These are phyloP conservation scores for Hetaerina americana DNA, from an alignment of 1,140 invertebrate genomes.

Conservation along the genomic window DNA sequence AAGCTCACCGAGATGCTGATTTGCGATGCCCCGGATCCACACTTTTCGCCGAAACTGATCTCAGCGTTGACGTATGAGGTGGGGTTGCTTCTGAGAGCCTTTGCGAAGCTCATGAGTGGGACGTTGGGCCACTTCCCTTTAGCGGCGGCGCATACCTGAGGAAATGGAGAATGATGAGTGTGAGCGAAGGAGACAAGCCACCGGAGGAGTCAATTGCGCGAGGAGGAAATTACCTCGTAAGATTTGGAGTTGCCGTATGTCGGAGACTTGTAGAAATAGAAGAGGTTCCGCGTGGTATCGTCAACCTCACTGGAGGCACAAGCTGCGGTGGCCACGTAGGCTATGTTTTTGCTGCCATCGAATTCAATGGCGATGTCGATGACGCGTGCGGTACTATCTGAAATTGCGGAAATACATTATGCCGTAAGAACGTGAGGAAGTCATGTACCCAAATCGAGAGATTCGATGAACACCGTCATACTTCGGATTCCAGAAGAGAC, in stretches of 20 bases:
- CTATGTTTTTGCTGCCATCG: slow-evolving; percentile 26
- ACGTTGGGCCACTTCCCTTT: slow-evolving; percentile 29
- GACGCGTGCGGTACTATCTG: slow-evolving; percentile 25
- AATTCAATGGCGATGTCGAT: slow-evolving; percentile 37
- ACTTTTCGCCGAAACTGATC: slow-evolving; percentile 31
- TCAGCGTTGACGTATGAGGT: slow-evolving; percentile 31
- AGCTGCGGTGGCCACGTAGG: slow-evolving; percentile 35
- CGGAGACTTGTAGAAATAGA: slow-evolving; percentile 27
- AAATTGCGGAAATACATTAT: slow-evolving; percentile 10
- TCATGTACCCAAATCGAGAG: too few relatives aligned
- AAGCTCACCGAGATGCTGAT: slow-evolving; percentile 23
- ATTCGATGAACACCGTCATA: too few relatives aligned
- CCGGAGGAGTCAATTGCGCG: background rate
- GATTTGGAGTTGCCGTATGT: too few relatives aligned
- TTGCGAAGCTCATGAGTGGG: slow-evolving; percentile 32
- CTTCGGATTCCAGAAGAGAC: slow-evolving; percentile 32
- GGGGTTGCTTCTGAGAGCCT: slow-evolving; percentile 35
- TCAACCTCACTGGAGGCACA: slow-evolving; percentile 36
- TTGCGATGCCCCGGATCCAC: slow-evolving; percentile 14
- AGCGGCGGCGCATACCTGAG: slow-evolving; percentile 26
- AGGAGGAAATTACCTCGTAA: background rate
- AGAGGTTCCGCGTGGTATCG: slow-evolving; percentile 30
- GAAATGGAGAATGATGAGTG: too few relatives aligned
- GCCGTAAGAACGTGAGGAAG: too few relatives aligned
- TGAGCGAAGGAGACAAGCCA: too few relatives aligned